Conservation (phyloP, 1,140 invertebrate species). For the Tetramorium simillimum region DNA sequence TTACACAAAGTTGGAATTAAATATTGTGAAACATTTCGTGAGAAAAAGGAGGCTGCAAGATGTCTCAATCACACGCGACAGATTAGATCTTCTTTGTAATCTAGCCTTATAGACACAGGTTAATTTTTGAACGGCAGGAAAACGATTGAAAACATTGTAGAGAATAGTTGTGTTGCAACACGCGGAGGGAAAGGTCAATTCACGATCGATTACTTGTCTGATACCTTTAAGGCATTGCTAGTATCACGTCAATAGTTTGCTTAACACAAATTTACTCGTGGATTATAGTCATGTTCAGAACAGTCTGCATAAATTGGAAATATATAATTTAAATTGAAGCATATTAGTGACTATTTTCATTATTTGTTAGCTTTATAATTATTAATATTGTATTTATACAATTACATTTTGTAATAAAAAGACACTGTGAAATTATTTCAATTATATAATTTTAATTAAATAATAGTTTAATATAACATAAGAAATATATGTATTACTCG, state of each 20-base stretch:
- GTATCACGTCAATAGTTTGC: conserved; percentile 8
- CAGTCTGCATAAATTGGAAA: not conserved
- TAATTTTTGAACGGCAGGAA: conserved; percentile 48
- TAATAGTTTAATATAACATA: not conserved
- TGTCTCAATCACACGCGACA: conserved; percentile 18
- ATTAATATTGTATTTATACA: not conserved
- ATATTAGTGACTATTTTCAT: not conserved
- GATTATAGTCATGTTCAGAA: not conserved
- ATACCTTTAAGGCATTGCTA: not conserved
- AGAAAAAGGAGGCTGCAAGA: not conserved
- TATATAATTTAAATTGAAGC: not conserved
- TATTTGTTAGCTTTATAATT: not conserved
- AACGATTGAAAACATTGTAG: conserved; percentile 17
- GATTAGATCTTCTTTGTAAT: conserved; percentile 41
- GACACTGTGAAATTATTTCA: not conserved
- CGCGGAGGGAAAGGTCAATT: conserved; percentile 34
- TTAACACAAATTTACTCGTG: not conserved
- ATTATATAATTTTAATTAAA: not conserved
- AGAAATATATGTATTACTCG: not conserved
- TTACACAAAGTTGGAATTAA: conserved; percentile 17
- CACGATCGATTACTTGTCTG: conserved; percentile 26
- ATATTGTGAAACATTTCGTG: conserved; percentile 21
- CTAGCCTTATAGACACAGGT: not conserved
- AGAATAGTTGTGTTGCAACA: conserved; percentile 11
- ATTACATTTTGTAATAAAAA: not conserved